Base-by-base conservation (phyloP, 2,888 invertebrate genomes). In the Nomada ferruginata region DNA sequence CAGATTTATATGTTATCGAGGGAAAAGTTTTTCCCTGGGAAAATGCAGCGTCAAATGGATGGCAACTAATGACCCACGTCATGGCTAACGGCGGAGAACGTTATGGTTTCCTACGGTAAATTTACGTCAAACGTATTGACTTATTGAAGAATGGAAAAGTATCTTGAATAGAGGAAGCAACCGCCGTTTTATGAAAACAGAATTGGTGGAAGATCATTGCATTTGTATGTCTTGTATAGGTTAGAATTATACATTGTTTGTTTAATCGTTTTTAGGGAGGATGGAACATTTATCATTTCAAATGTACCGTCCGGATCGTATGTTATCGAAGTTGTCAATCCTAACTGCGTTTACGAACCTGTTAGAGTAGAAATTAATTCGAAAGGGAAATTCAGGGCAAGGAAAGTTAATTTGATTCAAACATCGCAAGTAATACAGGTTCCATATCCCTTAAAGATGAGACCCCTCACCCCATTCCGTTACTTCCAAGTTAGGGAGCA, bases 291-390 rank as follows among this genome's bases (percentile, higher is more conserved):
- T 93, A 94, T 96, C 2, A 96, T 99, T 59, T 97, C 97, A 91
- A 98, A 98, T 91, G 95, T 99, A 0, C 97, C 98, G 0, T 96
- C 97, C 0, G 99, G 99, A 10, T 99, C 99, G 0, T 99, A 99
- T 93, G 96, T 99, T 7, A 95, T 99, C 0, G 99, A 99, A 94
- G 96, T 98, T 11, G 94, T 97, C 55, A 97, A 99, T 94, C 97
- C 99, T 0, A 97, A 98, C 92, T 98, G 96, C 91, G 95, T 97
- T 85, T 99, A 98, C 93, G 99, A 99, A 93, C 97, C 98, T 26
- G 96, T 98, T 9, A 95, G 99, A 82, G 98, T 99, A 1, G 99
- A 99, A 94, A 99, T 99, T 82, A 99, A 98, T 93, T 97, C 98
- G 0, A 99, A 98, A 94, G 99, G 99, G 55, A 99, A 99, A 94